These are phyloP conservation scores for Dryas iulia DNA, from an alignment of 1,140 invertebrate genomes.

Conservation along the genomic window DNA sequence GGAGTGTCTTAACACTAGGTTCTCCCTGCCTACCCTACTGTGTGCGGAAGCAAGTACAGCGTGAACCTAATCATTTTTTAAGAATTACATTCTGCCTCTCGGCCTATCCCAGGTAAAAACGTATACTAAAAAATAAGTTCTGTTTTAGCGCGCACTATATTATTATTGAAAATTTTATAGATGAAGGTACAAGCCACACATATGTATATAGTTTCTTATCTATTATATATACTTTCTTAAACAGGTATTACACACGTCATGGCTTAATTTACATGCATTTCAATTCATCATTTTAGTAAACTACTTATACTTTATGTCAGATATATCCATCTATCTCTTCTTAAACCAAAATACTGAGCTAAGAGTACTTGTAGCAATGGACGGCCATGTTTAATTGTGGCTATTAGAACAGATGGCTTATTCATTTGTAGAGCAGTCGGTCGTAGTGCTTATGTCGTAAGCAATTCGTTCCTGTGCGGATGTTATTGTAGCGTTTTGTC, in stretches of 20 bases:
- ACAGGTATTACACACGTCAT: background rate
- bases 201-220: too few relatives aligned
- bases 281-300: too few relatives aligned
- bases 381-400: conserved; percentile 77
- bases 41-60: background rate
- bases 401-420: conserved; percentile 80
- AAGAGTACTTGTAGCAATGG: conserved; percentile 36
- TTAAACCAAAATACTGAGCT: conserved; percentile 39
- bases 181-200: too few relatives aligned
- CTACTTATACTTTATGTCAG: background rate
- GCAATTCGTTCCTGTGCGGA: conserved; percentile 78
- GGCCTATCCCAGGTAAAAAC: too few relatives aligned
- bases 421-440: conserved; percentile 79
- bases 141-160: too few relatives aligned
- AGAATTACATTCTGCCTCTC: too few relatives aligned
- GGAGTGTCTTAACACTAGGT: background rate
- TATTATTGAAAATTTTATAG: too few relatives aligned
- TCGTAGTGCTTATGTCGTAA: conserved; percentile 77
- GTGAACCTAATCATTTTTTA: too few relatives aligned
- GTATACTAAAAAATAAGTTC: too few relatives aligned
- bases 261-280: too few relatives aligned
- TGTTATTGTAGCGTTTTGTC: conserved; percentile 80
- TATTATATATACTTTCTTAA: background rate
- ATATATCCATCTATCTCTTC: conserved; percentile 35
- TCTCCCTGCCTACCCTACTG: background rate